Evolutionary conservation across 2,888 invertebrate genomes (phyloP).

Genomic region (Erebia palarica): DNA sequence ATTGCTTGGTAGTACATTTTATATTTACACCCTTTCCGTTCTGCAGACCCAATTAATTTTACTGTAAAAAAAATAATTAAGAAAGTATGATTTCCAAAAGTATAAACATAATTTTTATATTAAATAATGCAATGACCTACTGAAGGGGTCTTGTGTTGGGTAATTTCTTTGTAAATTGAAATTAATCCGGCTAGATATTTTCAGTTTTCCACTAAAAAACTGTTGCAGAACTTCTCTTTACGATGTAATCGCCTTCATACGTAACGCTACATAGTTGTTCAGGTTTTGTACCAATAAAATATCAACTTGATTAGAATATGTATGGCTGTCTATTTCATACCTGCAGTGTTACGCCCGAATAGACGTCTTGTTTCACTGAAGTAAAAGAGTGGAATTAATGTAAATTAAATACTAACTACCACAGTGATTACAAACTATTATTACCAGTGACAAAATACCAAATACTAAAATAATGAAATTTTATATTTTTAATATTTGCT

Average conservation of each 20-base stretch:
- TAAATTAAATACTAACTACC: background rate
- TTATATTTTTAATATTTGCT: too few species aligned
- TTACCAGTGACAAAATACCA: background rate
- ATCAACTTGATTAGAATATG: slow-evolving; percentile 12
- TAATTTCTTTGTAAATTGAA: too few species aligned
- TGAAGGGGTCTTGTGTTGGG: too few species aligned
- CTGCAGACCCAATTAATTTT: too few species aligned
- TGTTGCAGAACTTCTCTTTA: background rate
- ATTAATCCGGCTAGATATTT: background rate
- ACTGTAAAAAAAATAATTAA: too few species aligned
- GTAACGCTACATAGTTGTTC: slow-evolving; percentile 9
- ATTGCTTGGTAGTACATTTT: too few species aligned
- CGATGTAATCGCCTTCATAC: background rate
- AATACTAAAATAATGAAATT: too few species aligned
- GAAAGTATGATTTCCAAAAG: too few species aligned
- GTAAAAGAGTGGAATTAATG: background rate
- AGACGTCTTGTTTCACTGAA: background rate
- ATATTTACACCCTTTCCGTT: too few species aligned
- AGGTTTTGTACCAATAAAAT: slow-evolving; percentile 15
- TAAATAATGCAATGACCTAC: too few species aligned
- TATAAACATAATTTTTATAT: too few species aligned
- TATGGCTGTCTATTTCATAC: background rate
- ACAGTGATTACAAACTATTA: background rate
- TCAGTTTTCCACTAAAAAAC: background rate
- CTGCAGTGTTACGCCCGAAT: slow-evolving; percentile 1